These are phyloP conservation scores for Enhydra lutris DNA, from an alignment of 2,113 vertebrate genomes.

Conservation along the genomic window DNA sequence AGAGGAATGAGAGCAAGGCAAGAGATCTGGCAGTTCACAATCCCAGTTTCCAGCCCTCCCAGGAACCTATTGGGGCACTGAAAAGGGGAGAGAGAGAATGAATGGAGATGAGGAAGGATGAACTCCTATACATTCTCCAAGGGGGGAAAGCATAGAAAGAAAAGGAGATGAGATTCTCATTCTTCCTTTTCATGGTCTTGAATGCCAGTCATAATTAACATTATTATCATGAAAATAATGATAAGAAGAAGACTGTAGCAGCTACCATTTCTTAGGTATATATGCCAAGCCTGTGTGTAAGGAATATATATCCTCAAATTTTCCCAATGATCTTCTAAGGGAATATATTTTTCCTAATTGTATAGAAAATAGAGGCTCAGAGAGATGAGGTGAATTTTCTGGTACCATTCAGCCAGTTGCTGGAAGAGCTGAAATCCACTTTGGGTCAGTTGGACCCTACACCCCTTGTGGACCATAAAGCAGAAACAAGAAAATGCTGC, in stretches of 20 bases:
- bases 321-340: not conserved
- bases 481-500: not conserved
- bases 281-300: not conserved
- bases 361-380: not conserved
- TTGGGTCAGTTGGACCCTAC: accelerated
- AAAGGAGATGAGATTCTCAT: not conserved
- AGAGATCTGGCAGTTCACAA: not conserved
- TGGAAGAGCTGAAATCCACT: not conserved
- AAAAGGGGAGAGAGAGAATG: not conserved
- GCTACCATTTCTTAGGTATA: not conserved
- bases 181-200: not conserved
- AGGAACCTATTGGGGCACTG: not conserved
- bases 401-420: not conserved
- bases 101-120: not conserved
- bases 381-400: not conserved
- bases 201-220: slow-evolving; percentile 15
- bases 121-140: not conserved
- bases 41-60: not conserved
- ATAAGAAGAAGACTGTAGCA: not conserved
- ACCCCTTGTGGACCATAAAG: accelerated
- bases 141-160: not conserved
- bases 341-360: not conserved
- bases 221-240: not conserved
- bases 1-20: slow-evolving; percentile 16
- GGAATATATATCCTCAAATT: not conserved